These are phyloP conservation scores for Premnoplex brunnescens DNA, from an alignment of 2,797 vertebrate genomes.

Conservation along the genomic window DNA sequence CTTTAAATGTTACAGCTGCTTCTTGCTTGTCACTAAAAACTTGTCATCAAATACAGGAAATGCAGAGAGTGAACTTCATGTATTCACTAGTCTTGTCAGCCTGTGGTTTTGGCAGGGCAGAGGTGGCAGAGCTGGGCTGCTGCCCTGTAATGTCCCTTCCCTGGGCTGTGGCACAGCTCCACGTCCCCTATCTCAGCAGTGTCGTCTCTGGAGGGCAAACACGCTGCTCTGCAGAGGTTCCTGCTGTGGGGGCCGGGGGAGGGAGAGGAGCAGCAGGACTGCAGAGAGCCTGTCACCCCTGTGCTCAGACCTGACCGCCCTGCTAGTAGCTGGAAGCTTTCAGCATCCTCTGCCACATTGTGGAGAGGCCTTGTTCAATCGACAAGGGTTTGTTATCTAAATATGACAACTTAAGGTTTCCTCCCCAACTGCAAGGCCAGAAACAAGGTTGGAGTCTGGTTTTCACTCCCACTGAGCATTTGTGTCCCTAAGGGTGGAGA, in stretches of 20 bases:
- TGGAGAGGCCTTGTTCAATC: background rate
- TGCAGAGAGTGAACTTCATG: background rate
- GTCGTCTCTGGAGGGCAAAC: fast-evolving
- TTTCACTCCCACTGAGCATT: background rate
- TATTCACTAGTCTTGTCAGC: fast-evolving
- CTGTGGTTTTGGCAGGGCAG: background rate
- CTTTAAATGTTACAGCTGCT: background rate
- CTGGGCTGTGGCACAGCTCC: background rate
- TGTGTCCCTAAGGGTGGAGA: background rate
- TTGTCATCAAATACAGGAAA: background rate
- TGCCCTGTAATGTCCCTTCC: background rate
- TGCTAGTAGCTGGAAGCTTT: background rate
- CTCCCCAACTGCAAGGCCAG: background rate
- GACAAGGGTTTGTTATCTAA: background rate
- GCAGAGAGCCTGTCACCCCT: background rate
- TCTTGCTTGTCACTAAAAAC: background rate
- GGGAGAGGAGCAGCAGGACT: background rate
- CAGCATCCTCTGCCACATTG: fast-evolving
- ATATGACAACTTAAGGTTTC: background rate
- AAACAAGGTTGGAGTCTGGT: background rate
- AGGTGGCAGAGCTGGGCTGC: background rate
- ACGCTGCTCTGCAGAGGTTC: background rate
- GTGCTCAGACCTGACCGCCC: background rate
- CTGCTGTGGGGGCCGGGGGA: background rate
- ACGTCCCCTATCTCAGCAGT: background rate